Conservation (phyloP, 2,113 vertebrate species). For the Drymodes brunneopygia region DNA sequence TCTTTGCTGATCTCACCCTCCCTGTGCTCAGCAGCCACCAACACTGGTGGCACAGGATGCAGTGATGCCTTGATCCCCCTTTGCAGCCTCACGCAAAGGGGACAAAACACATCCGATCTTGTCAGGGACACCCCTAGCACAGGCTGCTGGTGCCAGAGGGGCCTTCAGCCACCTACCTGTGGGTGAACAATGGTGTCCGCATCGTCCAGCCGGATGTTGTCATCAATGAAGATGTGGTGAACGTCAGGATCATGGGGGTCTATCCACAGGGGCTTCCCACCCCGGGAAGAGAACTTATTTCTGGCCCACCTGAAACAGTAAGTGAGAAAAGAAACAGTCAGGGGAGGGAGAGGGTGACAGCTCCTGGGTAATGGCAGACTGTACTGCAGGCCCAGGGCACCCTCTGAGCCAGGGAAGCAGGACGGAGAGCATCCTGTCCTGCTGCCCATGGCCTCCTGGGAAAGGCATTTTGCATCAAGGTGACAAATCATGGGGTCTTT, state of each 20-base stretch:
- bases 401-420: neutral
- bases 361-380: fast-evolving
- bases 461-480: neutral
- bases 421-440: neutral
- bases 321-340: neutral
- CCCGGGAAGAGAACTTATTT: constrained; percentile 74
- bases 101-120: neutral
- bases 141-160: neutral
- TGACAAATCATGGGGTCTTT: neutral
- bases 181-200: constrained; percentile 81
- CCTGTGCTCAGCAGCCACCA: fast-evolving
- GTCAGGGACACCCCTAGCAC: fast-evolving
- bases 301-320: constrained; percentile 79
- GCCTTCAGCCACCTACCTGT: constrained; percentile 66
- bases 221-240: constrained; percentile 90
- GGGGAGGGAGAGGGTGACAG: neutral
- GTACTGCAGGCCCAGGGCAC: neutral
- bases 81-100: neutral
- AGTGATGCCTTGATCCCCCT: neutral
- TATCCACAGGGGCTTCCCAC: constrained; percentile 88
- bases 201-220: constrained; percentile 84
- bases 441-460: neutral
- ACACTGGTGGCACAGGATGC: fast-evolving
- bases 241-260: constrained; percentile 78
- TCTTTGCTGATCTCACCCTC: neutral